Conservation (phyloP, 2,888 invertebrate genomes). For the Heliconius erato region DNA sequence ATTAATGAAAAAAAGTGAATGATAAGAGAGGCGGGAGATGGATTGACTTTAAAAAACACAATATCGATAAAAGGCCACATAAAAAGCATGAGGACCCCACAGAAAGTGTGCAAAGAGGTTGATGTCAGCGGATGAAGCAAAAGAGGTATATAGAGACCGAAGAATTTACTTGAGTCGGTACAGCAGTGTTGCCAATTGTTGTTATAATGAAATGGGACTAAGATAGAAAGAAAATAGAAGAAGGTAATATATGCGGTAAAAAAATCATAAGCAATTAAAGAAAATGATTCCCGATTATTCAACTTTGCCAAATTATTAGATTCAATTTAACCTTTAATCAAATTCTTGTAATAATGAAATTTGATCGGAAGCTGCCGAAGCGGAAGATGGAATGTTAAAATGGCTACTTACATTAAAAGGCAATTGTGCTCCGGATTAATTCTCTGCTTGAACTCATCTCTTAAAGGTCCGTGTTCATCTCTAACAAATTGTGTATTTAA, state of each 20-base stretch:
- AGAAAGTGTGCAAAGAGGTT: no score
- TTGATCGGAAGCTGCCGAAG: background rate
- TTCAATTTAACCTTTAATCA: constrained; percentile 7
- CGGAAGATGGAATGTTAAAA: constrained; percentile 34
- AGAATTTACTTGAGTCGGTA: no score
- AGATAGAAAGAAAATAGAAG: no score
- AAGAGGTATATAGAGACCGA: no score
- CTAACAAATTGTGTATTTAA: background rate
- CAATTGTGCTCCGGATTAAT: constrained; percentile 4
- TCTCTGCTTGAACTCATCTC: background rate
- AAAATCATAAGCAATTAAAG: background rate
- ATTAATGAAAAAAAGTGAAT: no score
- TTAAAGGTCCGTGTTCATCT: background rate
- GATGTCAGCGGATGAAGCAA: no score
- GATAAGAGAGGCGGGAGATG: no score
- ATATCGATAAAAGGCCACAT: no score
- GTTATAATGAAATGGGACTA: no score
- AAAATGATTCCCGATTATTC: background rate
- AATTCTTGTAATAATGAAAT: constrained; percentile 23
- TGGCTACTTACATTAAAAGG: constrained; percentile 26
- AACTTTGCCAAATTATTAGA: constrained; percentile 8
- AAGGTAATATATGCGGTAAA: background rate
- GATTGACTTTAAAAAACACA: no score
- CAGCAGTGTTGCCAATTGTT: no score
- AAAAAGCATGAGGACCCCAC: no score